Percentiles rank a stretch among this genome's conserved stretches.
These are phyloP conservation scores for Melinaea marsaeus DNA, from an alignment of 2,888 invertebrate genomes.

Conservation along the genomic window DNA sequence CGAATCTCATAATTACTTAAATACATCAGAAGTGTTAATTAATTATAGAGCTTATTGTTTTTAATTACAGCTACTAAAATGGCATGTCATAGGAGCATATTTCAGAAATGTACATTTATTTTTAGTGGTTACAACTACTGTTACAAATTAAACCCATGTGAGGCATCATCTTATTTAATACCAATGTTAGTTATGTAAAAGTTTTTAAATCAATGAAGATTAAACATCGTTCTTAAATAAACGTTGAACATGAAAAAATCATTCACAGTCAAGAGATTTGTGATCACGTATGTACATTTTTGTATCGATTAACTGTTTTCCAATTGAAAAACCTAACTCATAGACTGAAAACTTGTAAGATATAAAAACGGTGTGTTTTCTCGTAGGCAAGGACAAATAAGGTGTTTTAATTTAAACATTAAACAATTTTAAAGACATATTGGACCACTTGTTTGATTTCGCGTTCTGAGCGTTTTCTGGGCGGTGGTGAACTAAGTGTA, in stretches of 20 bases:
- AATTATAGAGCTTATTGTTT: too few relatives aligned
- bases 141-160: slow-evolving; percentile 5
- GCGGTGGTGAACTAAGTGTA: too few relatives aligned
- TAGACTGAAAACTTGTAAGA: slow-evolving; percentile 37
- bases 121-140: slow-evolving; percentile 24
- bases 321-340: slow-evolving; percentile 32
- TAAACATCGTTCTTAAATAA: too few relatives aligned
- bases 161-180: too few relatives aligned
- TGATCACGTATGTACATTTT: slow-evolving; percentile 33
- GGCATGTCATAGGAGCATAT: not conserved
- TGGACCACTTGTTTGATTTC: too few relatives aligned
- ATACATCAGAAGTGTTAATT: not conserved
- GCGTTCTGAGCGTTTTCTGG: too few relatives aligned
- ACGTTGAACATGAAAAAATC: slow-evolving; percentile 29
- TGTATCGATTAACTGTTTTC: slow-evolving; percentile 36
- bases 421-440: too few relatives aligned
- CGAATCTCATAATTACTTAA: not conserved
- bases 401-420: too few relatives aligned
- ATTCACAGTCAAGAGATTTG: slow-evolving; percentile 31
- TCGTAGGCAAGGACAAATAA: slow-evolving; percentile 42
- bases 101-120: too few relatives aligned
- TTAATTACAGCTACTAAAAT: too few relatives aligned
- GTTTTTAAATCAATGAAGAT: not conserved
- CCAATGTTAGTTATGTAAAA: not conserved
- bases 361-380: slow-evolving; percentile 38